phyloP scores from a whole-genome alignment of 2,113 vertebrate species.

The Fregetta grallaria region DNA sequence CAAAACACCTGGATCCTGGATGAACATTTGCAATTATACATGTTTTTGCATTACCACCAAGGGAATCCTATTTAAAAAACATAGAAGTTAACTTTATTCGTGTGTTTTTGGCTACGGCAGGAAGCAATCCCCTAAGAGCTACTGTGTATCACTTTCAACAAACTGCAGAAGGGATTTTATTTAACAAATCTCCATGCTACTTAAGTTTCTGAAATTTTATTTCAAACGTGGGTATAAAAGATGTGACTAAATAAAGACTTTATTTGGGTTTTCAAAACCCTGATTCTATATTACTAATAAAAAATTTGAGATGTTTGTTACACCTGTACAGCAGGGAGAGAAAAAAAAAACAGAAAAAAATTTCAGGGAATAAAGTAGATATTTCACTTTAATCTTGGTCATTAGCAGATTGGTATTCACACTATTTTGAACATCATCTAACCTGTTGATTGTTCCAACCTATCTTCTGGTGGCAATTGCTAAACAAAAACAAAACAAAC shows the following conservation, averaged over 20 bases:
- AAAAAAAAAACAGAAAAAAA: neutral
- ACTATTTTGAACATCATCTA: neutral
- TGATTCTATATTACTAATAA: neutral
- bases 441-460: neutral
- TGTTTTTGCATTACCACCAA: slow-evolving; percentile 96
- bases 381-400: neutral
- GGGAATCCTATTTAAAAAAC: slow-evolving; percentile 85
- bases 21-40: slow-evolving; percentile 97
- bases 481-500: neutral
- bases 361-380: neutral
- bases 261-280: neutral
- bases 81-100: neutral
- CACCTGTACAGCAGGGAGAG: neutral
- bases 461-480: neutral
- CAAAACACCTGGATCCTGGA: slow-evolving; percentile 92
- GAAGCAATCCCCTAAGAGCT: neutral
- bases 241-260: neutral
- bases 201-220: neutral
- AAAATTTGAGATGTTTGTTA: neutral
- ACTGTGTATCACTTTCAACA: neutral
- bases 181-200: neutral
- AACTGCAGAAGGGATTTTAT: neutral
- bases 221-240: neutral
- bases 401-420: neutral
- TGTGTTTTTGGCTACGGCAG: neutral